These are phyloP conservation scores for Ataeniobius toweri DNA, from an alignment of 2,797 vertebrate species.

Conservation along the genomic window DNA sequence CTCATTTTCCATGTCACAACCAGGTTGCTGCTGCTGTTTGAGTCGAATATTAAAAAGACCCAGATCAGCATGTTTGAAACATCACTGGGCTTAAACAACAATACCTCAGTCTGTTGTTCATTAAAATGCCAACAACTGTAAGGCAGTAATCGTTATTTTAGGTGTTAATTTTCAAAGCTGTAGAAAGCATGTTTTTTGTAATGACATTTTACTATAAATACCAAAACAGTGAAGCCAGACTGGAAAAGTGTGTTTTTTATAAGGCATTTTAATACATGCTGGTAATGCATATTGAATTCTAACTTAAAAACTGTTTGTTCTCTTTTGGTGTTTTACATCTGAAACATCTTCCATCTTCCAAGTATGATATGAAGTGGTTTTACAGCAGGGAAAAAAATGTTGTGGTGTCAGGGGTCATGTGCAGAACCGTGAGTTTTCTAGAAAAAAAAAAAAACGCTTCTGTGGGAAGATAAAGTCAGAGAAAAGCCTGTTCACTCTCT, in stretches of 20 bases:
- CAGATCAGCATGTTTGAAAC: too few species aligned
- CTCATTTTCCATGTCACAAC: too few species aligned
- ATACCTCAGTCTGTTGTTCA: too few species aligned
- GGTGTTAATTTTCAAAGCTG: too few species aligned
- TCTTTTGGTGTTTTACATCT: conserved; percentile 24
- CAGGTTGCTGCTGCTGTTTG: too few species aligned
- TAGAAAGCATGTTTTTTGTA: too few species aligned
- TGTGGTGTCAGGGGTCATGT: neutral
- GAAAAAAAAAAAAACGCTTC: neutral
- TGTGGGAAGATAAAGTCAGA: neutral
- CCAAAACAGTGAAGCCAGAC: neutral
- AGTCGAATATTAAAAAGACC: too few species aligned
- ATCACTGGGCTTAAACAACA: too few species aligned
- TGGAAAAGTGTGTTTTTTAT: conserved; percentile 17
- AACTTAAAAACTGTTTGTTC: conserved; percentile 1
- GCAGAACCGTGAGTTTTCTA: neutral
- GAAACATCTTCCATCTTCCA: conserved; percentile 14
- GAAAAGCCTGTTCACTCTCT: neutral
- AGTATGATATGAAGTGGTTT: conserved; percentile 1
- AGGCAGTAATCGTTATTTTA: too few species aligned
- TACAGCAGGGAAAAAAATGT: neutral
- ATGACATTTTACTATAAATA: neutral
- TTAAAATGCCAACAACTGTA: too few species aligned
- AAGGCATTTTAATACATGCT: neutral
- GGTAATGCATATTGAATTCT: conserved; percentile 3